phyloP scores from a whole-genome alignment of 2,113 vertebrate species.

The Pyrgilauda ruficollis region DNA sequence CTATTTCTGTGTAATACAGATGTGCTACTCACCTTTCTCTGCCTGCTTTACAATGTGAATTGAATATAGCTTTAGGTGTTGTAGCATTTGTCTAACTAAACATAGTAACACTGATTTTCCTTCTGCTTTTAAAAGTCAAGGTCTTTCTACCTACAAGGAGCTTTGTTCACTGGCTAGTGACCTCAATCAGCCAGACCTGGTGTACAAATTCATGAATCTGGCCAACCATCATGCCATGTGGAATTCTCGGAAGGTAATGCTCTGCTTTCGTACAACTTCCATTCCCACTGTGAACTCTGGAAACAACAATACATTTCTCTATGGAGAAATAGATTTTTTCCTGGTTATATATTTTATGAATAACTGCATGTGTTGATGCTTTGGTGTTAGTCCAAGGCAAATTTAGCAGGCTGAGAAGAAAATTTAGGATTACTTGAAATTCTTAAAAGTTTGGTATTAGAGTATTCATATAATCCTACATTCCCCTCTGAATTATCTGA shows the following conservation, averaged over 20 bases:
- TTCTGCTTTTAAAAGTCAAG: slow-evolving; percentile 81
- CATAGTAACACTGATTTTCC: background rate
- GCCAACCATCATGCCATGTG: slow-evolving; percentile 99
- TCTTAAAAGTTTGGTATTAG: background rate
- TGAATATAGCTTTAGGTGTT: background rate
- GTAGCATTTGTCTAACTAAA: background rate
- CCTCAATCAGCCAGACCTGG: slow-evolving; percentile 95
- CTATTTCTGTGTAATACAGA: background rate
- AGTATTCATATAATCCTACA: background rate
- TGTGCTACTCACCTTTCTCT: background rate
- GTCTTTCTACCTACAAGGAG: slow-evolving; percentile 95
- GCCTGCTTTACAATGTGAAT: background rate
- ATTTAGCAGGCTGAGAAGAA: background rate
- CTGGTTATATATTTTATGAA: background rate
- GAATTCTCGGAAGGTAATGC: slow-evolving; percentile 95
- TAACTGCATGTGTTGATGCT: background rate
- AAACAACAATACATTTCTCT: background rate
- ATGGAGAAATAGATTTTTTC: background rate
- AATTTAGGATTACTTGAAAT: background rate
- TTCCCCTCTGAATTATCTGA: background rate
- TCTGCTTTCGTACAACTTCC: background rate
- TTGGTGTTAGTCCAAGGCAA: background rate
- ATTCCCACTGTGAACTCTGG: background rate
- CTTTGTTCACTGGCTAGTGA: slow-evolving; percentile 97
- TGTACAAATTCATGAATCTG: slow-evolving; percentile 99